Conservation (phyloP, 2,888 invertebrate genomes). For the Hoplodrina blanda region DNA sequence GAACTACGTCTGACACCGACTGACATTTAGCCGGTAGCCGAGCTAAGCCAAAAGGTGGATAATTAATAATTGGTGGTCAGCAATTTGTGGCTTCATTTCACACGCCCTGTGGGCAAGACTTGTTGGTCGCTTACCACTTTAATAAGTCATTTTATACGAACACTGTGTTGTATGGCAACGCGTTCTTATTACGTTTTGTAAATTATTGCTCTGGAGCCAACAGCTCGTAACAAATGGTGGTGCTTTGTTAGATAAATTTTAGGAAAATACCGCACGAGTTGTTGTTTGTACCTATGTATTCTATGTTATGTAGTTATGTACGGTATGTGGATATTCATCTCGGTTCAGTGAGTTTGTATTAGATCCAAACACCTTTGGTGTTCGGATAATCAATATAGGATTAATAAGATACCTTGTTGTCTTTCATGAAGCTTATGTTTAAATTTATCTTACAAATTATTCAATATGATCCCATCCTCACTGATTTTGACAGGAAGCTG, state of each 20-base stretch:
- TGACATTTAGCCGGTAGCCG: slow-evolving; percentile 65
- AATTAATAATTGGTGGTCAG: slow-evolving; percentile 71
- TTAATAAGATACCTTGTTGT: slow-evolving; percentile 12
- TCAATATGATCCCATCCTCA: not conserved
- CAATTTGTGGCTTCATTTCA: slow-evolving; percentile 73
- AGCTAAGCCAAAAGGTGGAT: slow-evolving; percentile 65
- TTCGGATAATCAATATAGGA: slow-evolving; percentile 17
- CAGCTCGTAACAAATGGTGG: slow-evolving; percentile 49
- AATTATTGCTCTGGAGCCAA: slow-evolving; percentile 54
- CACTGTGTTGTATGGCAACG: slow-evolving; percentile 20
- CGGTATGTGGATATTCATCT: slow-evolving; percentile 14
- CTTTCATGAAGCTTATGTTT: slow-evolving; percentile 7
- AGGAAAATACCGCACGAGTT: slow-evolving; percentile 25
- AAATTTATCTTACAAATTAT: slow-evolving; percentile 11
- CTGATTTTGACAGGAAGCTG: slow-evolving; percentile 4
- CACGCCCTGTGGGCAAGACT: slow-evolving; percentile 64
- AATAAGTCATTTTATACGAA: slow-evolving; percentile 50
- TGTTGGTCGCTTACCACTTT: slow-evolving; percentile 67
- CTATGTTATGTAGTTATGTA: slow-evolving; percentile 2
- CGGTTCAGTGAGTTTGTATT: slow-evolving; percentile 33
- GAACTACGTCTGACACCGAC: slow-evolving; percentile 41
- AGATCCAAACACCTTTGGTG: not conserved
- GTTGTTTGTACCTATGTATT: not conserved
- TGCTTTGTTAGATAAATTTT: slow-evolving; percentile 48
- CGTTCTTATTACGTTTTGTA: slow-evolving; percentile 49